phyloP scores from a whole-genome alignment of 1,140 invertebrate genomes.

The Ostrea edulis region DNA sequence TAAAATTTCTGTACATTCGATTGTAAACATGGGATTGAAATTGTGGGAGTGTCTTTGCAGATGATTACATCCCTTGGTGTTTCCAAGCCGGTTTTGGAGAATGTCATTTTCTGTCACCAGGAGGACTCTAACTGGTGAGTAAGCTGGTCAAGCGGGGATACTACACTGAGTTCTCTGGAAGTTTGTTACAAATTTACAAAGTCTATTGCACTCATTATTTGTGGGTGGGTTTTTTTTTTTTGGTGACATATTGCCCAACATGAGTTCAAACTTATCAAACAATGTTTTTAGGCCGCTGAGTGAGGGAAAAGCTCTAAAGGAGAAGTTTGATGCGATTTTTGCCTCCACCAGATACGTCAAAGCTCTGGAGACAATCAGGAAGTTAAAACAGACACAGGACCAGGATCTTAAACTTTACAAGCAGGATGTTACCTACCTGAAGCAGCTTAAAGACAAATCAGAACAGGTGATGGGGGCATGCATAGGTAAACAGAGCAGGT shows the following conservation, averaged over 20 bases:
- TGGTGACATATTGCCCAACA: neutral
- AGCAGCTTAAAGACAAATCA: constrained; percentile 76
- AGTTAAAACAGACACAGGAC: constrained; percentile 84
- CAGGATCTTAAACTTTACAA: constrained; percentile 67
- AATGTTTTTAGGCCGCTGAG: constrained; percentile 88
- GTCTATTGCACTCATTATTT: neutral
- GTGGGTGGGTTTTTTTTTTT: neutral
- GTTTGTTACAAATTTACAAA: too few relatives aligned
- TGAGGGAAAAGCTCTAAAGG: constrained; percentile 95
- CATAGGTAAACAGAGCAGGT: too few relatives aligned
- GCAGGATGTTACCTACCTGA: constrained; percentile 74
- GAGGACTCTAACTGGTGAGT: constrained; percentile 94
- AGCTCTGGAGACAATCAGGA: constrained; percentile 90
- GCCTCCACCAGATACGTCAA: constrained; percentile 95
- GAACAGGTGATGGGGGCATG: constrained; percentile 62
- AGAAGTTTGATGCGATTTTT: constrained; percentile 99
- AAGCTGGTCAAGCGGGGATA: too few relatives aligned
- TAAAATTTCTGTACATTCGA: too few relatives aligned
- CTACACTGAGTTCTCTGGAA: neutral
- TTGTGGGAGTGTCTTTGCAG: constrained; percentile 58
- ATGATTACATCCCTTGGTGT: constrained; percentile 87
- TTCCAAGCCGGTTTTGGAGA: constrained; percentile 95
- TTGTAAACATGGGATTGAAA: neutral
- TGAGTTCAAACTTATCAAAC: neutral
- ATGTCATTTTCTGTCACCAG: constrained; percentile 99